A percentile compares a stretch with the other conserved stretches of the same genome.
phyloP scores from a whole-genome alignment of 2,113 vertebrate species.

The Entelurus aequoreus region DNA sequence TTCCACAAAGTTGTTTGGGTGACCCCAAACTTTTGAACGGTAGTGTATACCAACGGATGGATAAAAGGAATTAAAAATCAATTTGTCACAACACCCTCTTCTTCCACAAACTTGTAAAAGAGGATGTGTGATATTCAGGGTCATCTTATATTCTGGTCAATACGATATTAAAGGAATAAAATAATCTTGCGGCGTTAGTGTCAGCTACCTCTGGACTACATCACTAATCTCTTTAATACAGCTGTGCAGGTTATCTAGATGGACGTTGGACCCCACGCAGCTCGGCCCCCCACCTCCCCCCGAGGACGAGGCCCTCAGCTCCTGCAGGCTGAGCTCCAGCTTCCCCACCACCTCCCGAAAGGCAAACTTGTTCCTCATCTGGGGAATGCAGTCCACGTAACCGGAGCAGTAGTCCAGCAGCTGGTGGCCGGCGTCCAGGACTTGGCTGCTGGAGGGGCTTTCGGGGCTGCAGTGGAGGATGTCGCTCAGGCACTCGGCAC shows the following conservation, averaged over 20 bases:
- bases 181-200: slow-evolving; percentile 49
- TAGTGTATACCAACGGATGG: no score
- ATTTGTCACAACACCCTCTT: no score
- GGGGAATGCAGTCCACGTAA: slow-evolving; percentile 97
- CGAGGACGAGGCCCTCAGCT: slow-evolving; percentile 89
- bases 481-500: slow-evolving; percentile 83
- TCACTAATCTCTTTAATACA: slow-evolving; percentile 98
- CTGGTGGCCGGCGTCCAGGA: slow-evolving; percentile 94
- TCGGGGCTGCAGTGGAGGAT: slow-evolving; percentile 77
- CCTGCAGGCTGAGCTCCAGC: slow-evolving; percentile 94
- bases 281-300: slow-evolving; percentile 64
- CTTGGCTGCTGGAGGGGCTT: slow-evolving; percentile 85
- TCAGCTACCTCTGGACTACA: slow-evolving; percentile 96
- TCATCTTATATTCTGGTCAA: no score
- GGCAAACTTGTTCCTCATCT: slow-evolving; percentile 97
- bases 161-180: no score
- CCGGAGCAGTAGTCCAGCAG: slow-evolving; percentile 96
- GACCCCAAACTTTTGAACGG: no score
- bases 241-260: slow-evolving; percentile 91
- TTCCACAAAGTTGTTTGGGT: no score
- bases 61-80: no score
- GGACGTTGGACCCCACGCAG: slow-evolving; percentile 78
- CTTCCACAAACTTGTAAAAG: no score
- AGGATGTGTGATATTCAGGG: no score
- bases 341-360: slow-evolving; percentile 96